A percentile compares a stretch with the other conserved stretches of the same genome.
These are phyloP conservation scores for Trinectes maculatus DNA, from an alignment of 2,113 vertebrate species.

Conservation along the genomic window DNA sequence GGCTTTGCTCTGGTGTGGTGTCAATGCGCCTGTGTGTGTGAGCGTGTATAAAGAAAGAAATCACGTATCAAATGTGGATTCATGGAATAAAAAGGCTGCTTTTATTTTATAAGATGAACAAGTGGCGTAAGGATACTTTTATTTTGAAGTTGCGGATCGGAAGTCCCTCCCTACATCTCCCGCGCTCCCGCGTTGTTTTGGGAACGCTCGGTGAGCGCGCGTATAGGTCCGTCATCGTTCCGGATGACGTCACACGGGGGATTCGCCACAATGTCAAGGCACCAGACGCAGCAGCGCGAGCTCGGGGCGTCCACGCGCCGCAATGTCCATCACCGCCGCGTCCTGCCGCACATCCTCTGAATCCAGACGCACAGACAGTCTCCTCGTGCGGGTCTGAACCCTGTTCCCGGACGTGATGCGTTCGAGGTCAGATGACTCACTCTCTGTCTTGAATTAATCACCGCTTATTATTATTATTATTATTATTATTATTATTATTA, in stretches of 20 bases:
- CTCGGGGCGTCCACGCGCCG: conserved; percentile 59
- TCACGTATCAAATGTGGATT: too few relatives aligned
- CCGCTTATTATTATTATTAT: not conserved
- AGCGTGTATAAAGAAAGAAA: too few relatives aligned
- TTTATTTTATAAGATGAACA: too few relatives aligned
- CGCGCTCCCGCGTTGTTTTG: conserved; percentile 60
- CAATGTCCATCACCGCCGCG: conserved; percentile 54
- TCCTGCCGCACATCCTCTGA: conserved; percentile 36
- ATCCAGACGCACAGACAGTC: too few relatives aligned
- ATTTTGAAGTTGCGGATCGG: conserved; percentile 41
- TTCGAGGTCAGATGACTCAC: conserved; percentile 59
- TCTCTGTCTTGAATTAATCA: not conserved
- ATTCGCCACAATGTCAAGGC: conserved; percentile 78
- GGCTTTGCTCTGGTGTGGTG: too few relatives aligned
- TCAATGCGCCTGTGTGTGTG: too few relatives aligned
- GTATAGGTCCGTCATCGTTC: conserved; percentile 55
- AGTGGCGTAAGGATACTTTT: conserved; percentile 13
- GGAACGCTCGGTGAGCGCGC: conserved; percentile 60
- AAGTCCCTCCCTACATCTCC: conserved; percentile 11
- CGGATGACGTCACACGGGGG: conserved; percentile 69
- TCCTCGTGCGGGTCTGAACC: too few relatives aligned
- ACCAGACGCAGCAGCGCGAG: conserved; percentile 45
- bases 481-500: too few relatives aligned
- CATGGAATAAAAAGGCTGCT: too few relatives aligned
- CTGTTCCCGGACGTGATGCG: conserved; percentile 38